Evolutionary conservation across 1,140 invertebrate species (phyloP), one percentile per base, ranked within the genome.

Genomic region (Danaus plexippus): DNA sequence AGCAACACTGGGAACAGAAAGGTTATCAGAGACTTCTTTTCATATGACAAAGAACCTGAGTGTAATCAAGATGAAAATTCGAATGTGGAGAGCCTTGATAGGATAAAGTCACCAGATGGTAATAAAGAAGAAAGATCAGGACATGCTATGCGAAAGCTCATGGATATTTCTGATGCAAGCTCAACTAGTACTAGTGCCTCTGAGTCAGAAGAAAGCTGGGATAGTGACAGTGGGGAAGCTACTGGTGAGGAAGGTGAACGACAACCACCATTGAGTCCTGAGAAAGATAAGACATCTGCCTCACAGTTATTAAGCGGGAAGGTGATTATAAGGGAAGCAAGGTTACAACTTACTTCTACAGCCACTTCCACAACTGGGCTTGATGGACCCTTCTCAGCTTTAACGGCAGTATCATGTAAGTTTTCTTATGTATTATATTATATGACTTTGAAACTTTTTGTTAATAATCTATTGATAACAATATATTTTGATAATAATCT

Each of bases 261-360:
- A 11, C 71, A 74, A 44, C 61, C 72, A 7, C 67, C 71, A 52
- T 57, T 67, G 22, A 87, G 82, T 65, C 84, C 79, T 42, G 84
- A 87, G 87, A 75, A 88, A 83, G 72, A 89, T 75, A 77, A 88
- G 75, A 63, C 88, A 69, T 44, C 85, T 74, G 70, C 88, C 49
- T 87, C 87, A 41, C 84, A 88, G 60, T 71, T 91, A 40, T 85
- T 89, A 40, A 89, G 90, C 63, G 89, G 90, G 1, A 92, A 92
- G 75, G 89, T 93, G n/a, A 91, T 93, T 50, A 88, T 93, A 46
- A 88, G 92, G 55, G 92, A 93, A 77, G 91, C 92, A 8, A 88
- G 91, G 64, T 77, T 93, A 57, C 92, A 93, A 66, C 69, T 93
- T 61, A 89, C 90, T 68, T 87, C 88, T 62, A 87, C 90, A 70